Base-by-base conservation (phyloP, 2,888 invertebrate species). In the Cantharis rufa region DNA sequence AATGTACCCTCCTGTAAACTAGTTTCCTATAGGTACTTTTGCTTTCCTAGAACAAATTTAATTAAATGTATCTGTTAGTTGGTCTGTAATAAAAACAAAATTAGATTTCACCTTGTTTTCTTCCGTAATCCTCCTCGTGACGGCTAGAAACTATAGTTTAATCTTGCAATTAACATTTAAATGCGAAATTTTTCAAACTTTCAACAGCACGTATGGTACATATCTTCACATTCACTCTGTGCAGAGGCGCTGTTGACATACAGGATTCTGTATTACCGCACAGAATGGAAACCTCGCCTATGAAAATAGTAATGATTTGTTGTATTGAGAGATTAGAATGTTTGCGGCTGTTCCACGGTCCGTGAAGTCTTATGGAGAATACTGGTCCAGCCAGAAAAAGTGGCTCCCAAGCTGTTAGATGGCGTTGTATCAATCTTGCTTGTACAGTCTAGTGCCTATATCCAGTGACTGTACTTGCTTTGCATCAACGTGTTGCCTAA, bases 271-370 rank as follows among this genome's bases (percentile, higher is more conserved):
- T n/a, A 48, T n/a, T 48, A 48, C 5, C 48, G 48, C 48, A n/a
- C 21, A 9, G 4, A 66, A 15, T 66, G 21, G 9, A 18, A 28
- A 69, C 69, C 69, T 69, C 68, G 61, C 69, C 69, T 69, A 15
- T 13, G 27, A 66, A 18, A 18, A 48, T 48, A 27, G 69, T 73
- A 73, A 73, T 62, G 73, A 73, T 73, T 73, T 73, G 69, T 69
- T 15, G 27, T 69, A 18, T 11, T 48, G 18, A 15, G 28, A 15
- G 24, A 61, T 68, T 18, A 61, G 3, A n/a, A 27, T 64, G 27
- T 64, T 24, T 18, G 15, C 11, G 24, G 61, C 10, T 69, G 27
- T 15, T 28, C 69, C 69, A 74, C n/a, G n/a, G n/a, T n/a, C n/a
- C n/a, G n/a, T n/a, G n/a, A n/a, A n/a, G n/a, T n/a, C n/a, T n/a